A percentile compares a stretch with the other conserved stretches of the same genome.
phyloP scores from a whole-genome alignment of 2,888 invertebrate species.

The Piscicola geometra region DNA sequence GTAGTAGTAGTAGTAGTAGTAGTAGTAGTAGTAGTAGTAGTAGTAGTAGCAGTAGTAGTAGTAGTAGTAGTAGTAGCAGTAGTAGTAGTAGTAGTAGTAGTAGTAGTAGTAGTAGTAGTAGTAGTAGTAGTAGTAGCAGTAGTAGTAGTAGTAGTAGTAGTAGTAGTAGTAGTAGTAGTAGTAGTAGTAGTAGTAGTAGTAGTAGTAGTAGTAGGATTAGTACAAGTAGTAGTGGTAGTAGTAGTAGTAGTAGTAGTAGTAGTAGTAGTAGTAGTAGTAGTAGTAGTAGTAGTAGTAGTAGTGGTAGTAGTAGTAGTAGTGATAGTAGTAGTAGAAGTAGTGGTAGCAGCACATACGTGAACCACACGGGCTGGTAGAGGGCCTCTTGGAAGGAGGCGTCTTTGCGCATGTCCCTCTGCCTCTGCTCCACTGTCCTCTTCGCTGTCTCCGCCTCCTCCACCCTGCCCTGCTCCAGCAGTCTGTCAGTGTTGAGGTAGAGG shows the following conservation, averaged over 20 bases:
- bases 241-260: constrained; percentile 30
- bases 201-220: constrained; percentile 26
- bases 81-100: constrained; percentile 14
- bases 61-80: neutral
- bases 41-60: constrained; percentile 14
- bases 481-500: constrained; percentile 48
- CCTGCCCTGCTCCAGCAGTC: constrained; percentile 70
- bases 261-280: constrained; percentile 21
- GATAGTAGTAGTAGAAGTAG: neutral
- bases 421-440: constrained; percentile 69
- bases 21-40: constrained; percentile 9
- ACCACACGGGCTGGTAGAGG: constrained; percentile 60
- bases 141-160: constrained; percentile 30
- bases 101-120: constrained; percentile 6
- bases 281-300: constrained; percentile 14
- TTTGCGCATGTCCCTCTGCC: constrained; percentile 69
- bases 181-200: constrained; percentile 29
- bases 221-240: constrained; percentile 32
- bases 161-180: constrained; percentile 27
- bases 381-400: constrained; percentile 61
- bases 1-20: constrained; percentile 18
- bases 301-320: constrained; percentile 14
- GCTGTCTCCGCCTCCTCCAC: constrained; percentile 68
- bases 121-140: constrained; percentile 4
- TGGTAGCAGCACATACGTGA: constrained; percentile 61